These are phyloP conservation scores for Julus scanicus DNA, from an alignment of 2,888 invertebrate genomes.

Conservation along the genomic window DNA sequence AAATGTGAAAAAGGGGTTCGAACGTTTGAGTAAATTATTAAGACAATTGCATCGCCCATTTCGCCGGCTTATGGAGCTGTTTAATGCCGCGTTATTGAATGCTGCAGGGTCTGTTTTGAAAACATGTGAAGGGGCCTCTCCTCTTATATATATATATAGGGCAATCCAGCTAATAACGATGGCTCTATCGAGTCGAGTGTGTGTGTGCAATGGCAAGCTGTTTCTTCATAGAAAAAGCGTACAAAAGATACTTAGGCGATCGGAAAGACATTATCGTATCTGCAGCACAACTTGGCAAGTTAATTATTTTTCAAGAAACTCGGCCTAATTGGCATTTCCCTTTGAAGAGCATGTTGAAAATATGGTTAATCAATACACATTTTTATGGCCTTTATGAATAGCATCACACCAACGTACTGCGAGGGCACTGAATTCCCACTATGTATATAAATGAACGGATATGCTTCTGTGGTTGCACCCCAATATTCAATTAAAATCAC, in stretches of 20 bases:
- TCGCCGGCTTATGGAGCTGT: constrained; percentile 38
- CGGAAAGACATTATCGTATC: constrained; percentile 54
- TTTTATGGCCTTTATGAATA: constrained; percentile 48
- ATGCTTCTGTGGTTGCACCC: too few species aligned
- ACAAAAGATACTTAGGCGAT: constrained; percentile 53
- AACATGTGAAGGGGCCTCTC: constrained; percentile 46
- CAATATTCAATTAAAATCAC: too few species aligned
- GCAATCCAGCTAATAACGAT: neutral
- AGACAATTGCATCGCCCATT: constrained; percentile 46
- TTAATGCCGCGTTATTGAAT: constrained; percentile 46
- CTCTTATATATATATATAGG: too few species aligned
- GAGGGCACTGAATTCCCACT: neutral
- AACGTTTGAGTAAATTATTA: neutral
- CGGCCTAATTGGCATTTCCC: constrained; percentile 46
- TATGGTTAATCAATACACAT: constrained; percentile 54
- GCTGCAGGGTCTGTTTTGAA: constrained; percentile 32
- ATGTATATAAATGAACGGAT: too few species aligned
- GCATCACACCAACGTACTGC: constrained; percentile 22
- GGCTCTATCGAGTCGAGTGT: constrained; percentile 25
- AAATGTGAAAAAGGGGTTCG: neutral
- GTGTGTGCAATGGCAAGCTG: constrained; percentile 37
- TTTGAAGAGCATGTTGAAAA: constrained; percentile 48
- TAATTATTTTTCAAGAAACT: constrained; percentile 54
- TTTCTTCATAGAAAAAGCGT: constrained; percentile 46
- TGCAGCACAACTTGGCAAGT: constrained; percentile 52